Evolutionary conservation across 2,797 vertebrate genomes (phyloP).

Genomic region (Microchirus variegatus): DNA sequence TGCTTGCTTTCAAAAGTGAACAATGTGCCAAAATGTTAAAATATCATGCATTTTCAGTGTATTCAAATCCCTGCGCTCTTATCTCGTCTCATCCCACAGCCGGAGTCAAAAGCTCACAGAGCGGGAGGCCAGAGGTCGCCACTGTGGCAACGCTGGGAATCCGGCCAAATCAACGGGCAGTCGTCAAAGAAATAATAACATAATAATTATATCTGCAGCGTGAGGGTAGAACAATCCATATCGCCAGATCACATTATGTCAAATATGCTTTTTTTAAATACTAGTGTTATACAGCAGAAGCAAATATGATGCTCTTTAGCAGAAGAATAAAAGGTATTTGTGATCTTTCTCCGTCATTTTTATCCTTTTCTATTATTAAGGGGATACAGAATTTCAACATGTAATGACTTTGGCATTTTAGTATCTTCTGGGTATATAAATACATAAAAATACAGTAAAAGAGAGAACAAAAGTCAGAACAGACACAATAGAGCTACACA

Average conservation of each 20-base stretch:
- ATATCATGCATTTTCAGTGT: constrained; percentile 11
- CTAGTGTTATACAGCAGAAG: constrained; percentile 7
- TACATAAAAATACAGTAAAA: no score
- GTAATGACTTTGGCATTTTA: no score
- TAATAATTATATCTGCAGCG: no score
- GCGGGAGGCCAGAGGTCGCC: constrained; percentile 66
- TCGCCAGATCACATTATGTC: constrained; percentile 1
- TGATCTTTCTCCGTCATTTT: background rate
- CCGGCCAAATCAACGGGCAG: constrained; percentile 69
- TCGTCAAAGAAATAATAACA: constrained; percentile 40
- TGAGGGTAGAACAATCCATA: no score
- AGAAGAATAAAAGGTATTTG: constrained; percentile 21
- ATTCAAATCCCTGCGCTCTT: constrained; percentile 18
- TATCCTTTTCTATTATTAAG: background rate
- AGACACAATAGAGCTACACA: no score
- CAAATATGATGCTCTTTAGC: background rate
- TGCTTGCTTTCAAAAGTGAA: no score
- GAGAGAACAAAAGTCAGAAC: no score
- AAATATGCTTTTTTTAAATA: constrained; percentile 24
- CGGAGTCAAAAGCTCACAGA: constrained; percentile 65
- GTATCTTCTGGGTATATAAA: no score
- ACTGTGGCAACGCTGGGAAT: constrained; percentile 83
- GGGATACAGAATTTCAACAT: background rate
- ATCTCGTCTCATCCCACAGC: constrained; percentile 49
- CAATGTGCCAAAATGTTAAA: no score